Conservation (phyloP, 2,888 invertebrate species). For the Aricia artaxerxes region DNA sequence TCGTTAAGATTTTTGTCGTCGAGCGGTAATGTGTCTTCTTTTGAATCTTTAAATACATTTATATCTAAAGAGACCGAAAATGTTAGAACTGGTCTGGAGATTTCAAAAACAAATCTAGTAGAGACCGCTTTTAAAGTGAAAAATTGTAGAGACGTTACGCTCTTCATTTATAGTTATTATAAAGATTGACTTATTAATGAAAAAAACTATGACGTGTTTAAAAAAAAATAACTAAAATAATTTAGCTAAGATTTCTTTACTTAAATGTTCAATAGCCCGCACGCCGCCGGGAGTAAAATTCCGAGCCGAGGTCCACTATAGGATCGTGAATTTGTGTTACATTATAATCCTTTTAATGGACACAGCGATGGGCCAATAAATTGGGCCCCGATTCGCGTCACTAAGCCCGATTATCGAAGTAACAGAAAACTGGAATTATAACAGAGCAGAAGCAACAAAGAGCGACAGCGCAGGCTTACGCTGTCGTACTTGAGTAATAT, state of each 20-base stretch:
- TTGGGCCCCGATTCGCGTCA: conserved; percentile 61
- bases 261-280: neutral
- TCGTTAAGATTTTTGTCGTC: conserved; percentile 4
- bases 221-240: neutral
- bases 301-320: neutral
- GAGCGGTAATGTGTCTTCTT: neutral
- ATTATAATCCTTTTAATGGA: conserved; percentile 32
- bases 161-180: neutral
- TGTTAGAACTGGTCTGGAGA: neutral
- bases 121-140: neutral
- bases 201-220: neutral
- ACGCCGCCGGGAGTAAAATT: neutral
- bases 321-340: conserved; percentile 13
- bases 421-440: conserved; percentile 76
- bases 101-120: neutral
- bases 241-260: neutral
- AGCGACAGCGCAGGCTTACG: conserved; percentile 77
- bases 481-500: conserved; percentile 80
- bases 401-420: conserved; percentile 70
- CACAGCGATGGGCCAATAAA: conserved; percentile 51
- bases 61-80: neutral
- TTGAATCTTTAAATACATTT: conserved; percentile 3
- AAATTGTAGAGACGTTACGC: neutral
- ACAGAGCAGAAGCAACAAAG: conserved; percentile 75
- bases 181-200: no score